Evolutionary conservation across 2,113 vertebrate species (phyloP), one percentile per base, ranked within the genome.

Genomic region (Acrocephalus arundinaceus): DNA sequence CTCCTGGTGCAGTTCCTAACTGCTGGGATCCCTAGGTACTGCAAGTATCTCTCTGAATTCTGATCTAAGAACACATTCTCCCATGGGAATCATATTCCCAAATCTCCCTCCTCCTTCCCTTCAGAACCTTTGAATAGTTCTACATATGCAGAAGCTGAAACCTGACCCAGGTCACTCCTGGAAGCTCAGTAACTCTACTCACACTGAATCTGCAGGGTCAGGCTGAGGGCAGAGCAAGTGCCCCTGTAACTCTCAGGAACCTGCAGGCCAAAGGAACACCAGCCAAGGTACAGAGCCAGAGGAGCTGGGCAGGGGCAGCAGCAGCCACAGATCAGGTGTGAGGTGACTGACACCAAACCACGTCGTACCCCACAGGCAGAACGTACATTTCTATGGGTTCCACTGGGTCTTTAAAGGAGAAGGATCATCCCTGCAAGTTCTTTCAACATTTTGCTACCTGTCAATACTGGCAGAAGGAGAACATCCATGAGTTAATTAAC

Each of bases 61-160:
- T 89, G 39, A 79, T 27, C 61, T 14, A 54, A 43, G 35, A 51
- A 73, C 37, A 85, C 85, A 41, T 76, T 85, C 88, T 87, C 85
- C 75, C 85, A 33, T 66, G 67, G 57, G 92, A 94, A 79, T 94
- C 85, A 58, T 76, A 83, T 90, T 95, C 71, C 73, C 62, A 61
- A 46, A 55, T 55, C 58, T 46, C 35, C 59, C 43, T 43, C 23
- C 22, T 31, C 27, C 37, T 9, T 24, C 8, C 31, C 35, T 39
- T 37, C 0, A 0, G 33, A 88, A 65, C 87, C 81, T 82, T 0
- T 63, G 85, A 72, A 52, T 15, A 85, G 85, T 30, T 66, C 74
- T 66, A 72, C 35, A 39, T 25, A 85, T 0, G 55, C 80, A 81
- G 86, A 77, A 61, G 48, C 63, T 55, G 95, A 89, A 96, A 97